Base-by-base conservation (phyloP, 1,140 invertebrate species). In the Bombus impatiens region DNA sequence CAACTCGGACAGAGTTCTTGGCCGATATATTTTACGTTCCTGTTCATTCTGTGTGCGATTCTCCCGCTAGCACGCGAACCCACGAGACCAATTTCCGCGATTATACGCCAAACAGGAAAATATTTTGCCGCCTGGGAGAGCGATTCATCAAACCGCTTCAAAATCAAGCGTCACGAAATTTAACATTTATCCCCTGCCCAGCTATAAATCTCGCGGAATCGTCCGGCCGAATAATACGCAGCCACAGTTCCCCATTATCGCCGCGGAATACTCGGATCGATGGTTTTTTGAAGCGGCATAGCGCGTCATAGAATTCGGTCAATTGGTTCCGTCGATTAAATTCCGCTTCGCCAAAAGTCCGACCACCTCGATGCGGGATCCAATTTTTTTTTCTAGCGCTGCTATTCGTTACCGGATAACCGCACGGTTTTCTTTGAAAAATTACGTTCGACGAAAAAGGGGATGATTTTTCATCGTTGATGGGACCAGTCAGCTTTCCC, bases 121-220 rank as follows among this genome's bases (percentile, higher is more conserved):
- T 80, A 78, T 80, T 85, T 80, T 65, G 47, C 78, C 40, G 78
- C 67, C 35, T 28, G 28, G 53, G 59, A 78, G 57, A 28, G n/a
- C 78, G 77, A 85, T 85, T 85, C 78, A 65, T 85, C 83, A 80
- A 85, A 85, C 77, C 78, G 83, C 35, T 80, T 80, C 40, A 76
- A 81, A 89, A 89, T 89, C 88, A 89, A 89, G 62, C 82, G 83
- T 90, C 80, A 59, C 65, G 75, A 76, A 89, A 86, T 90, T 90
- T 83, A 84, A 82, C 82, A 89, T 89, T 89, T 89, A 90, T 90
- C 88, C 88, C 78, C 70, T 79, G 76, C 79, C 47, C 79, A 71
- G 79, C 78, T 47, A 78, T 90, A 89, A 89, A 90, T 90, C 82
- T 80, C 68, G 53, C 80, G 77, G 2, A 89, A 84, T 89, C 85